Evolutionary conservation across 2,113 vertebrate genomes (phyloP), one percentile per base, ranked within the genome.

Genomic region (Paradisaea rubra): DNA sequence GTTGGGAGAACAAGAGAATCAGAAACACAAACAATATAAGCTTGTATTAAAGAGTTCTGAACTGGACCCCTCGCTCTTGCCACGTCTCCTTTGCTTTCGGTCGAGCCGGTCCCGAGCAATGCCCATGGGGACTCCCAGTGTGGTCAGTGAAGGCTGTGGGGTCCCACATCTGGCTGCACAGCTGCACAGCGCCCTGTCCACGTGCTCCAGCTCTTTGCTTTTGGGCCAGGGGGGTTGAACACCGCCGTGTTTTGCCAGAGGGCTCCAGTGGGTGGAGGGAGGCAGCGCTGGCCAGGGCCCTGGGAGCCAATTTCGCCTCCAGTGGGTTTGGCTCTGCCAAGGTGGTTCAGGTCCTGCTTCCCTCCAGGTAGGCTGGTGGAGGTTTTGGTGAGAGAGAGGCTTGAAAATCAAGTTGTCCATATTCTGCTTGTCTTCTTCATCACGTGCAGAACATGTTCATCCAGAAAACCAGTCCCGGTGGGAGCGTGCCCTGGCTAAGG

Each of bases 1-100:
- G 89, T 4, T 92, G 93, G 95, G 94, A 96, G 82, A 96, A 96
- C 70, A 91, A 91, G 92, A 96, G 93, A 93, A 90, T 96, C 93
- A 88, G 95, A 97, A 95, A 89, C 94, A 97, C 96, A 95, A 93
- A 91, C 94, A 94, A 92, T 97, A 97, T 97, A 95, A 94, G 77
- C 94, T 96, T 96, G 95, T 97, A 97, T 97, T 97, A 97, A 97
- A 97, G 95, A 96, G 95, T 97, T 97, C 95, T 97, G 96, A 97
- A 97, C 96, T 95, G 94, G 95, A 97, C 27, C 30, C 2, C 61
- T 78, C 24, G 44, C 52, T 95, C 70, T 89, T 78, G 94, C 93
- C 72, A 49, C 5, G 86, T 97, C 90, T 95, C 89, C 77, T 96
- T 97, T 96, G 96, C 85, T 95, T 95, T 93, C 31, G 37, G 52